Evolutionary conservation across 2,888 invertebrate species (phyloP), one percentile per base, ranked within the genome.

Genomic region (Agrochola macilenta): DNA sequence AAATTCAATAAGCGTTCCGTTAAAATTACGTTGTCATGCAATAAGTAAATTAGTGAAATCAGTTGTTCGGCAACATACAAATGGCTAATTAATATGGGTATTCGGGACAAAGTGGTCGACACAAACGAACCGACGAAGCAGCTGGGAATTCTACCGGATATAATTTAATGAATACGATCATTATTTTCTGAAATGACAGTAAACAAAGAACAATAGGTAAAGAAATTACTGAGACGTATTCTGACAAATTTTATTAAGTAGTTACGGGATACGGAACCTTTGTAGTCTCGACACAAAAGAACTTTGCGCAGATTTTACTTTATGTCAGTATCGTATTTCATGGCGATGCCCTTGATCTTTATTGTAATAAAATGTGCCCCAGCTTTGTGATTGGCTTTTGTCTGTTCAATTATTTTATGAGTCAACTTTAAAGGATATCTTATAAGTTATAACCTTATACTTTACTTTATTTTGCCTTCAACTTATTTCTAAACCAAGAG

Each of bases 21-120:
- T 76, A 49, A 77, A 83, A 80, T 79, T 74, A 76, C 73, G 60
- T 65, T 73, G 69, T 80, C 82, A 82, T 84, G 76, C 81, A 78
- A 87, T 84, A 78, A 85, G 84, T 84, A 81, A 85, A 85, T 85
- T 84, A 85, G 75, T 74, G 71, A 74, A 82, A 82, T 78, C 81
- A 78, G 78, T 76, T 78, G 79, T 84, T 84, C 68, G 63, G 74
- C 71, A 71, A 81, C 82, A 82, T 83, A 85, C 83, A 87, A 87
- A 88, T 84, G 78, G 78, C 65, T 85, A 82, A 88, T 90, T 88
- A 90, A 89, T 86, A 79, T 78, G 79, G 83, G 84, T 86, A 80
- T 84, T 72, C 65, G 74, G 79, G 71, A 72, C 74, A 81, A 82
- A 83, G 79, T 81, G 66, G 81, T 81, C 52, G 69, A 66, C 54